Evolutionary conservation across 2,113 vertebrate genomes (phyloP), one percentile per base, ranked within the genome.

Genomic region (Melanocharis versteri): DNA sequence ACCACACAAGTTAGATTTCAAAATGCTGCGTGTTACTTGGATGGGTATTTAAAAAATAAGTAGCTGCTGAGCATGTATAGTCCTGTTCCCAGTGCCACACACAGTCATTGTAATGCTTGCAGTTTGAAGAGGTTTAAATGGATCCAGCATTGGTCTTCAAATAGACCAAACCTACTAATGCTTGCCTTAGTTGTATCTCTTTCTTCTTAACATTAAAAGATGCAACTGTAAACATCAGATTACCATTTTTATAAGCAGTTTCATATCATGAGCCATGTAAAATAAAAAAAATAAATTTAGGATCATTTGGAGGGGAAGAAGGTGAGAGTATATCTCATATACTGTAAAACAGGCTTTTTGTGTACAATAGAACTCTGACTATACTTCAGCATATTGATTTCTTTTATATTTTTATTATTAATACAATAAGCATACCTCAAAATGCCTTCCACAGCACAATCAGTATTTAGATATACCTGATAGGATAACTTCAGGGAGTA

Each of bases 101-200:
- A 96, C 95, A 97, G 95, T 95, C 97, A 97, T 97, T 91, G 97
- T 96, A 98, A 91, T 96, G 96, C 94, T 94, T 91, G 97, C 94
- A 97, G 88, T 77, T 84, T 12, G 18, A 84, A 85, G 77, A 86
- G 92, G 53, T 96, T 87, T 93, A 96, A 96, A 93, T 95, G 90
- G 82, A 95, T 95, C 83, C 97, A 97, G 85, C 94, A 69, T 17
- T 96, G 90, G 45, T 91, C 92, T 97, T 97, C 94, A 95, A 82
- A 93, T 94, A 97, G 95, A 96, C 91, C 92, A 96, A 97, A 64
- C 87, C 91, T 95, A 48, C 58, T n/a, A 30, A 69, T 28, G 21
- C 65, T 47, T 85, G 70, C 47, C 45, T 88, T 44, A 51, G 83
- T 65, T 96, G 81, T 81, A 47, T 51, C 86, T 94, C 92, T 96